Percentiles rank a stretch among this genome's conserved stretches.
These are phyloP conservation scores for Falco rusticolus DNA, from an alignment of 2,797 vertebrate species.

Conservation along the genomic window DNA sequence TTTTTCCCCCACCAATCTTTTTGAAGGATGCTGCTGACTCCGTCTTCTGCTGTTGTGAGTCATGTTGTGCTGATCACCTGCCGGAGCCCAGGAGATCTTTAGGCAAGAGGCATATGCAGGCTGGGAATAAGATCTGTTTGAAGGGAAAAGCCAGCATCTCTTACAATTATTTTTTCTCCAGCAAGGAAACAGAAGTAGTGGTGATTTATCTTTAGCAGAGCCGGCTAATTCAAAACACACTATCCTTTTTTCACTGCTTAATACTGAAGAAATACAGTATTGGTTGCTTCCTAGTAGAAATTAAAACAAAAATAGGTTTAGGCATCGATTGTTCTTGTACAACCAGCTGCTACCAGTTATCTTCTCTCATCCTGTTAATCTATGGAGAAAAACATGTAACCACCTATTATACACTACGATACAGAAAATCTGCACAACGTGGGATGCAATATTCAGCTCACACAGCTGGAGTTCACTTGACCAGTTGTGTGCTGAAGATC, in stretches of 20 bases:
- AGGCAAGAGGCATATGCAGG: neutral
- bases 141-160: neutral
- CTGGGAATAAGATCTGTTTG: neutral
- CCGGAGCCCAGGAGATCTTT: neutral
- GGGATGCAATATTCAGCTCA: neutral
- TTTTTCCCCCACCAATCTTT: neutral
- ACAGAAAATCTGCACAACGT: neutral
- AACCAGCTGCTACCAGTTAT: neutral
- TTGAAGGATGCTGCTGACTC: constrained; percentile 42
- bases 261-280: neutral
- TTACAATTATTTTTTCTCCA: neutral
- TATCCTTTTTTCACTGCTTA: neutral
- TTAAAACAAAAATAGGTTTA: neutral
- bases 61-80: constrained; percentile 1
- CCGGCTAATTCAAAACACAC: neutral
- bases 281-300: neutral
- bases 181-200: neutral
- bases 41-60: neutral
- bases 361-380: neutral
- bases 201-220: neutral
- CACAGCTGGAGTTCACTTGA: constrained; percentile 1
- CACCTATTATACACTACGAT: neutral
- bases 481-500: neutral
- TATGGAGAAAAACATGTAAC: neutral
- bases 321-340: neutral